phyloP scores from a whole-genome alignment of 2,113 vertebrate genomes.

The Callorhinus ursinus region DNA sequence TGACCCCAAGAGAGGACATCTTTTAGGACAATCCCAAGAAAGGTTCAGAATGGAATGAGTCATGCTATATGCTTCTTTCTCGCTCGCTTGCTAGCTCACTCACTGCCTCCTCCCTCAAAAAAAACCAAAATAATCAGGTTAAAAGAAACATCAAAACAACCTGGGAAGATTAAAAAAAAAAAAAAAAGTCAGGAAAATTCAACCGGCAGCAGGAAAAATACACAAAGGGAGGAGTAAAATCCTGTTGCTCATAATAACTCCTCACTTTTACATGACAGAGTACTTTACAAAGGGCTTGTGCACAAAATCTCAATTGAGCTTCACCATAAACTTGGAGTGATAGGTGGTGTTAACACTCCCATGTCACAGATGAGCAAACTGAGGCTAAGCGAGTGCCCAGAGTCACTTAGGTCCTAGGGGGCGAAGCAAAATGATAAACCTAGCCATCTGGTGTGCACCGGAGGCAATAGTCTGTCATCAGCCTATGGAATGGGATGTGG shows the following conservation, averaged over 20 bases:
- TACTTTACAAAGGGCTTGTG: background rate
- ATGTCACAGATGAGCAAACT: background rate
- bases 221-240: background rate
- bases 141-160: constrained; percentile 8
- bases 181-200: background rate
- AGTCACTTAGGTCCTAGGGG: background rate
- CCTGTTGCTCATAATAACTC: background rate
- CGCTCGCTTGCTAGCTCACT: background rate
- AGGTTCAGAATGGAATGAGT: background rate
- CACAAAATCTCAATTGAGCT: background rate
- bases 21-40: background rate
- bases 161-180: background rate
- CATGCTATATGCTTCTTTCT: too few relatives aligned
- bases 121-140: constrained; percentile 41
- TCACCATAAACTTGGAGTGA: background rate
- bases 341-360: background rate
- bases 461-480: too few relatives aligned
- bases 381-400: background rate
- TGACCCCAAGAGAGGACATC: background rate
- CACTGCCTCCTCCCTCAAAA: background rate
- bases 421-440: background rate
- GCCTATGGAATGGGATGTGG: background rate
- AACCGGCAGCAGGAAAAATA: background rate
- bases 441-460: background rate
- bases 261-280: background rate